Evolutionary conservation across 2,888 invertebrate species (phyloP).

Genomic region (Pterobdella sp.): DNA sequence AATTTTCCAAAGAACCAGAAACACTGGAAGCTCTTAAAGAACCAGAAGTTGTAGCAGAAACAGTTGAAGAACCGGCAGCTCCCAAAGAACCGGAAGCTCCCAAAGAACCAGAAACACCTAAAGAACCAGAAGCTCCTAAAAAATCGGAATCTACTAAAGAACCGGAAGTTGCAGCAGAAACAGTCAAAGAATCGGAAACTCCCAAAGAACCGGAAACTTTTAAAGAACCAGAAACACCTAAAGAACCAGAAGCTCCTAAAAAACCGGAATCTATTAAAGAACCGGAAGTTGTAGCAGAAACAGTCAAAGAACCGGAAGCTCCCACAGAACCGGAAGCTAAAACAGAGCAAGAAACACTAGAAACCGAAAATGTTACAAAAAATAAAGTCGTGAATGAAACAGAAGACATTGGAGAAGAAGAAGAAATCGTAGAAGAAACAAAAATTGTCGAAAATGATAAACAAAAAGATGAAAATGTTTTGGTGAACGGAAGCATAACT

Average conservation of each 20-base stretch:
- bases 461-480: no score
- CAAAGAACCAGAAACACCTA: not conserved
- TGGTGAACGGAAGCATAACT: no score
- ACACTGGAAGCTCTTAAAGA: not conserved
- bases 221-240: not conserved
- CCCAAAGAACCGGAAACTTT: not conserved
- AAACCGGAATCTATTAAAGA: slow-evolving; percentile 1
- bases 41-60: not conserved
- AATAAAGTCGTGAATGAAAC: slow-evolving; percentile 1
- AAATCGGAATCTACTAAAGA: no score
- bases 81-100: slow-evolving; percentile 7
- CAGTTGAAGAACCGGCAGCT: not conserved
- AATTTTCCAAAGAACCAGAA: no score
- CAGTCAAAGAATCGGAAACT: slow-evolving; percentile 6
- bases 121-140: slow-evolving; percentile 2
- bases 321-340: not conserved
- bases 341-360: not conserved
- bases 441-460: not conserved
- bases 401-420: not conserved
- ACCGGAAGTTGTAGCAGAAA: slow-evolving; percentile 3
- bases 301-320: slow-evolving; percentile 10
- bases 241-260: not conserved
- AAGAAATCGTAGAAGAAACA: slow-evolving; percentile 11
- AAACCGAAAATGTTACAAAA: not conserved
- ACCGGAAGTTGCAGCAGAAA: no score